Conservation (phyloP, 2,888 invertebrate genomes). For the Drosophila lacicola region DNA sequence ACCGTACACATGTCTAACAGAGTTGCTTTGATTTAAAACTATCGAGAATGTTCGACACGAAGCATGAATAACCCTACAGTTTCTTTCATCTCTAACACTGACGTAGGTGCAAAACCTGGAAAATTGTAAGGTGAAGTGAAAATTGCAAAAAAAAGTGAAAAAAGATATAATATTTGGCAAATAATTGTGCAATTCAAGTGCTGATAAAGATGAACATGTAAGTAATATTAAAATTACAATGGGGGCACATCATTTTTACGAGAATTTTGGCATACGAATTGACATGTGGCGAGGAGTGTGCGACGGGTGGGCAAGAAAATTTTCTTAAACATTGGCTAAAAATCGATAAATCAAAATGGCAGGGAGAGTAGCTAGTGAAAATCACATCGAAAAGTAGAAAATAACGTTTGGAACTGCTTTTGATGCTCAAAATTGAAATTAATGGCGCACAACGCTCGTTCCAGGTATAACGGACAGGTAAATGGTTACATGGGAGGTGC, state of each 20-base stretch:
- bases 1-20: neutral
- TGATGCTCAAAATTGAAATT: constrained; percentile 62
- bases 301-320: constrained; percentile 18
- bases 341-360: constrained; percentile 79
- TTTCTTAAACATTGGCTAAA: constrained; percentile 52
- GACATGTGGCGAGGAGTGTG: constrained; percentile 26
- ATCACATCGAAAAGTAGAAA: constrained; percentile 54
- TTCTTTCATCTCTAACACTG: constrained; percentile 44
- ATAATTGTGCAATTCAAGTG: constrained; percentile 52
- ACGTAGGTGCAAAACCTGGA: constrained; percentile 71
- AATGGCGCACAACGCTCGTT: constrained; percentile 63
- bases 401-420: constrained; percentile 41
- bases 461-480: constrained; percentile 75
- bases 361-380: constrained; percentile 64
- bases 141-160: constrained; percentile 60
- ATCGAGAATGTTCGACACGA: constrained; percentile 15
- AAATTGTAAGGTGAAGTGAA: constrained; percentile 73
- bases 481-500: constrained; percentile 65
- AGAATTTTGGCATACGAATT: neutral
- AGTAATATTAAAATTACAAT: constrained; percentile 17
- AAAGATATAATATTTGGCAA: constrained; percentile 52
- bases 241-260: neutral
- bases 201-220: constrained; percentile 63
- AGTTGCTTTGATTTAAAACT: constrained; percentile 9
- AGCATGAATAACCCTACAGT: constrained; percentile 17